Base-by-base conservation (phyloP, 1,140 invertebrate species). In the Nautilus pompilius region DNA sequence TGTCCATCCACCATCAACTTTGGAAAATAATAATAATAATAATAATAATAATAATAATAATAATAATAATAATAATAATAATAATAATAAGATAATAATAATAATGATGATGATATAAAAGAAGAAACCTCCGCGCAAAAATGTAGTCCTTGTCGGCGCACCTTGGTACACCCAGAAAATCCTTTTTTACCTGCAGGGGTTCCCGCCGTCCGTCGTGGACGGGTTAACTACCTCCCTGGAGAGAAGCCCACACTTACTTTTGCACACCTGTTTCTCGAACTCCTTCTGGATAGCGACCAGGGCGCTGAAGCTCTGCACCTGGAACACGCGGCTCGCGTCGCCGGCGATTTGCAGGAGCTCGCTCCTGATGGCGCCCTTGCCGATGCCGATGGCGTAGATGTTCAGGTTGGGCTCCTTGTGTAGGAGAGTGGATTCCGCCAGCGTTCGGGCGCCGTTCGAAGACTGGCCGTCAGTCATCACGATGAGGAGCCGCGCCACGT, bases 1-100 rank as follows among this genome's bases (percentile, higher is more conserved):
- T 15, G 66, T 58, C 70, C 70, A 74, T 10, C 67, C 61, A 15
- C 70, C 70, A 29, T 56, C 26, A 24, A 63, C 67, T 67, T 57
- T 5, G 36, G 28, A 17, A 41, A 10, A 10, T 41, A 41, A 41
- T 41, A 41, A 41, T 10, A 41, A n/a, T n/a, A n/a, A n/a, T n/a
- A n/a, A n/a, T n/a, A n/a, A n/a, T n/a, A n/a, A n/a, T n/a, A n/a
- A n/a, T n/a, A n/a, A n/a, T n/a, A n/a, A n/a, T n/a, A n/a, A n/a
- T n/a, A n/a, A n/a, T n/a, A n/a, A n/a, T n/a, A n/a, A n/a, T n/a
- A n/a, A n/a, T n/a, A n/a, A n/a, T n/a, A n/a, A n/a, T n/a, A n/a
- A n/a, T n/a, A n/a, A n/a, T n/a, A n/a, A n/a, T n/a, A n/a, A n/a
- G n/a, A n/a, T n/a, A n/a, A n/a, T n/a, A n/a, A n/a, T n/a, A n/a